phyloP scores from a whole-genome alignment of 1,140 invertebrate genomes.

The Pogonomyrmex barbatus region DNA sequence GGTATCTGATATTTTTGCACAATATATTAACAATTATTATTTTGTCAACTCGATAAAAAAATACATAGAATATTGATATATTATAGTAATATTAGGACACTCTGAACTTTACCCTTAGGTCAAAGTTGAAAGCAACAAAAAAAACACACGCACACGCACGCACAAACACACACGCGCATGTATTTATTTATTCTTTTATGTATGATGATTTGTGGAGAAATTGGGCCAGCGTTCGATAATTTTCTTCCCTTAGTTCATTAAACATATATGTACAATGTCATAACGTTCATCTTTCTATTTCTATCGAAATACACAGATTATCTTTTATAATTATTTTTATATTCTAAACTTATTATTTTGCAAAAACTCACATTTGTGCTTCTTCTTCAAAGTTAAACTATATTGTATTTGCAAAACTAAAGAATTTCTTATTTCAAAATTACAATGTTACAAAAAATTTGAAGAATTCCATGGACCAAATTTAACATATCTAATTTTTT shows the following conservation, averaged over 20 bases:
- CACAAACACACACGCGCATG: constrained; percentile 71
- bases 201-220: constrained; percentile 77
- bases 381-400: neutral
- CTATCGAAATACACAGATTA: neutral
- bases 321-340: constrained; percentile 33
- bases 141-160: constrained; percentile 17
- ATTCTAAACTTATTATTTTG: constrained; percentile 41
- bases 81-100: constrained; percentile 83
- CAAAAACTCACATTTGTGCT: neutral
- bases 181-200: constrained; percentile 74
- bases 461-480: neutral
- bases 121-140: constrained; percentile 82
- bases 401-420: constrained; percentile 34
- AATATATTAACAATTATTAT: constrained; percentile 86
- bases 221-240: constrained; percentile 61
- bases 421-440: neutral
- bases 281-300: constrained; percentile 17
- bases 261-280: constrained; percentile 64
- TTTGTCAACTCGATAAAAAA: constrained; percentile 82
- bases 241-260: constrained; percentile 47
- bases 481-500: neutral
- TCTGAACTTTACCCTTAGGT: constrained; percentile 82
- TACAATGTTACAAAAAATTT: neutral
- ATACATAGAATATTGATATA: constrained; percentile 85
- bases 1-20: constrained; percentile 85